Percentiles rank a stretch among this genome's conserved stretches.
These are phyloP conservation scores for Leptodactylus fallax DNA, from an alignment of 2,797 vertebrate genomes.

Conservation along the genomic window DNA sequence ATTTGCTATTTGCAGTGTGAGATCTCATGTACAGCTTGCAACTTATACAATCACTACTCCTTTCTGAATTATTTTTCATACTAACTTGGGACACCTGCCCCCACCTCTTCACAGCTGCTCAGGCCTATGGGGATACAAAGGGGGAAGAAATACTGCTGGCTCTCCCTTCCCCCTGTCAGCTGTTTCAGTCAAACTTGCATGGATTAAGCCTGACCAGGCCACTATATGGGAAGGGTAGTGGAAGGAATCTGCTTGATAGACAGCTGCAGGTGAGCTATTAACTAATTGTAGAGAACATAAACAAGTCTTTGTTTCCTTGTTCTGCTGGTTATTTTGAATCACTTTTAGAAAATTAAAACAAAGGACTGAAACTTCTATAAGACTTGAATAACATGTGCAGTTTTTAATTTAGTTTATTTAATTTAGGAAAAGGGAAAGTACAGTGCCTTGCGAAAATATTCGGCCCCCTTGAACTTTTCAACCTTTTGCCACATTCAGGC, in stretches of 20 bases:
- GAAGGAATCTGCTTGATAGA: slow-evolving; percentile 46
- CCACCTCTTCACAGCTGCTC: slow-evolving; percentile 58
- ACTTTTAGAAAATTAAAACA: neutral
- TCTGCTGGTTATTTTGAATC: neutral
- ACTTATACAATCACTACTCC: slow-evolving; percentile 40
- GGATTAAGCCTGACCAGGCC: slow-evolving; percentile 59
- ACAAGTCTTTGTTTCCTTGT: slow-evolving; percentile 18
- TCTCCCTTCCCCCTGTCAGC: slow-evolving; percentile 53
- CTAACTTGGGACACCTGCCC: slow-evolving; percentile 20
- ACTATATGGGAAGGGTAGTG: slow-evolving; percentile 30
- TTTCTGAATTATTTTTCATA: neutral
- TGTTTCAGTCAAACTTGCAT: slow-evolving; percentile 55
- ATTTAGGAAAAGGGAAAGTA: too few relatives aligned
- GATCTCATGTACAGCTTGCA: slow-evolving; percentile 27
- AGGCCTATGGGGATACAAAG: slow-evolving; percentile 54
- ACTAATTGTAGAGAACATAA: slow-evolving; percentile 12
- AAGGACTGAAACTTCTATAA: neutral
- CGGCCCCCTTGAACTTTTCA: too few relatives aligned
- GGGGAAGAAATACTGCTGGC: slow-evolving; percentile 16
- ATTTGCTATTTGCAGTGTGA: slow-evolving; percentile 56
- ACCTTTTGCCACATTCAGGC: too few relatives aligned
- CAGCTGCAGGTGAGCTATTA: slow-evolving; percentile 45
- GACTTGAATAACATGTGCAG: neutral
- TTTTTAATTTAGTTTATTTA: too few relatives aligned
- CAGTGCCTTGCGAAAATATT: too few relatives aligned